A percentile compares a stretch with the other conserved stretches of the same genome.
Evolutionary conservation across 2,113 vertebrate species (phyloP).

Genomic region (Rhombomys opimus): DNA sequence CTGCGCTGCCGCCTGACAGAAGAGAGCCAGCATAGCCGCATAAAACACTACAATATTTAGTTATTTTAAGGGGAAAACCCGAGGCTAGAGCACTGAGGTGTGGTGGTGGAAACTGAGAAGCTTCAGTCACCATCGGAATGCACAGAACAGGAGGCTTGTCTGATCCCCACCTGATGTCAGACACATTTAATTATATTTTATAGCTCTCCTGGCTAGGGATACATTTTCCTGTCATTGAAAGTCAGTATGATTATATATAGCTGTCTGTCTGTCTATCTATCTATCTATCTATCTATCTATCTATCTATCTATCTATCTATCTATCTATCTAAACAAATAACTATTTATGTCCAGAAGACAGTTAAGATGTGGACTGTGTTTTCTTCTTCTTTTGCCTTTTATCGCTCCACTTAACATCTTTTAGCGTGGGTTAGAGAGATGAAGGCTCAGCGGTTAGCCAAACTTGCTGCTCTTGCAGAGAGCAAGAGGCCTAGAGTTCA

Average conservation of each 20-base stretch:
- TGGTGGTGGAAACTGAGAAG: not conserved
- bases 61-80: slow-evolving; percentile 40
- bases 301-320: too few species aligned
- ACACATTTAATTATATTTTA: slow-evolving; percentile 60
- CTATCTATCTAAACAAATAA: too few species aligned
- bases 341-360: slow-evolving; percentile 30
- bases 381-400: not conserved
- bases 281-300: too few species aligned
- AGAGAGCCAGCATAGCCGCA: not conserved
- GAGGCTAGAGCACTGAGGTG: not conserved
- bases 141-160: slow-evolving; percentile 27
- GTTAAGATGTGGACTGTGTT: not conserved
- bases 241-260: slow-evolving; percentile 1
- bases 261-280: too few species aligned
- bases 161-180: slow-evolving; percentile 54
- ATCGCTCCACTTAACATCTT: not conserved
- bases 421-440: not conserved
- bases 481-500: not conserved
- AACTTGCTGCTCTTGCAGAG: not conserved
- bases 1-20: not conserved
- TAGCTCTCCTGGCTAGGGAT: slow-evolving; percentile 46
- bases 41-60: slow-evolving; percentile 12
- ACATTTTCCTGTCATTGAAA: slow-evolving; percentile 57
- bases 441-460: not conserved
- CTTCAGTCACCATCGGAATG: slow-evolving; percentile 39